phyloP scores from a whole-genome alignment of 2,113 vertebrate genomes.

The Eclectus roratus region DNA sequence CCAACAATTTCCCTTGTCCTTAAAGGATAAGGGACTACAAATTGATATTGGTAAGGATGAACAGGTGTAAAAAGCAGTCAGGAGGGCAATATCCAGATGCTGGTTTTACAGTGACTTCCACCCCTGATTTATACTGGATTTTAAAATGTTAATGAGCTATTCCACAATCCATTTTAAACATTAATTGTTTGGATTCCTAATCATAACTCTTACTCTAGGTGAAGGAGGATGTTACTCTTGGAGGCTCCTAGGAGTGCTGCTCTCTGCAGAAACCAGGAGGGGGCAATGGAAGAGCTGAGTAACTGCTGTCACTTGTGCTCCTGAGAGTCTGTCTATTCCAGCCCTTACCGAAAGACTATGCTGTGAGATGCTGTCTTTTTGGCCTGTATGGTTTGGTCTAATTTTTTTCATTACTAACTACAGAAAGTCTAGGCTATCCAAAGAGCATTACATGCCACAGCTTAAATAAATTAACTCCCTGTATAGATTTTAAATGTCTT shows the following conservation, averaged over 20 bases:
- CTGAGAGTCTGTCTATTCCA: not conserved
- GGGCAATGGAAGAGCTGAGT: conserved; percentile 35
- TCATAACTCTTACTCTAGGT: not conserved
- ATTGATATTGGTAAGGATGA: not conserved
- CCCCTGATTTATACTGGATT: not conserved
- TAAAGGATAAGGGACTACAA: not conserved
- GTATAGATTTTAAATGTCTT: not conserved
- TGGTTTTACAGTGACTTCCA: not conserved
- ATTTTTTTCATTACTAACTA: not conserved
- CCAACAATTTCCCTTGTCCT: not conserved
- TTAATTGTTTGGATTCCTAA: not conserved
- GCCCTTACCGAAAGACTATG: fast-evolving
- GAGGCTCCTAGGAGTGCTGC: not conserved
- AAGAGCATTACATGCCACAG: not conserved
- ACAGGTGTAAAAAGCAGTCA: not conserved
- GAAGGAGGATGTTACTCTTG: not conserved
- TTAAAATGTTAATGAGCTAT: not conserved
- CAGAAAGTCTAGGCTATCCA: not conserved
- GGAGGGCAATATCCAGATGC: not conserved
- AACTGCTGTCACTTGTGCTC: not conserved
- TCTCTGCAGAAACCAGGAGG: conserved; percentile 11
- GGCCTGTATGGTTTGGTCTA: not conserved
- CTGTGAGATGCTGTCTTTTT: not conserved
- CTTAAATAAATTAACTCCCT: not conserved
- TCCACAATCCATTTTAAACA: not conserved